Conservation (phyloP, 2,888 invertebrate species). For the Rhaphigaster nebulosa region DNA sequence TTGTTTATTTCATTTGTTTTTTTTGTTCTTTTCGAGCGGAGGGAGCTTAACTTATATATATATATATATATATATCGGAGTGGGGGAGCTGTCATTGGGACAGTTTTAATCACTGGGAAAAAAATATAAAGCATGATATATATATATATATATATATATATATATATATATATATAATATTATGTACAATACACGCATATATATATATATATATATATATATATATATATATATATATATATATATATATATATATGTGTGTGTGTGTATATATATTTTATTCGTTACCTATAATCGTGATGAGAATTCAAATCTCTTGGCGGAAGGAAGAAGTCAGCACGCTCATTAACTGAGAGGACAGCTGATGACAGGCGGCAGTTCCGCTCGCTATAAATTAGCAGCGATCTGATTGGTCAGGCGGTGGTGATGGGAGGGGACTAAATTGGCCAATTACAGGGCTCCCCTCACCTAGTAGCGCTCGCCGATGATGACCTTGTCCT, state of each 20-base stretch:
- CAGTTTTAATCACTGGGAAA: too few species aligned
- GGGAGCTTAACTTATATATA: too few species aligned
- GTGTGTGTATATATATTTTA: not conserved
- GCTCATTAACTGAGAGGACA: not conserved
- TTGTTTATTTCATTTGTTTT: too few species aligned
- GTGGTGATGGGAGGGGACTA: not conserved
- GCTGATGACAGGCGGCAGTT: not conserved
- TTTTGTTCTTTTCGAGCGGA: too few species aligned
- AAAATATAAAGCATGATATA: too few species aligned
- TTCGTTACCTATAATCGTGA: not conserved
- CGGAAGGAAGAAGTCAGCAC: not conserved
- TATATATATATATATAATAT: too few species aligned
- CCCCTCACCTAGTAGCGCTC: not conserved
- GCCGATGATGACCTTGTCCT: conserved; percentile 20
- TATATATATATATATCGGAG: too few species aligned
- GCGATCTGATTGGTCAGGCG: conserved; percentile 18
- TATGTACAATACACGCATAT: too few species aligned
- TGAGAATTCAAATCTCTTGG: not conserved
- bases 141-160: too few species aligned
- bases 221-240: too few species aligned
- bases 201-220: too few species aligned
- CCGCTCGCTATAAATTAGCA: conserved; percentile 14
- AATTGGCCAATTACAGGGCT: conserved; percentile 25
- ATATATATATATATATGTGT: not conserved
- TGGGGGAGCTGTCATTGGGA: too few species aligned